Conservation (phyloP, 92 coral and sea anemone species). For the Galaxea fascicularis region DNA sequence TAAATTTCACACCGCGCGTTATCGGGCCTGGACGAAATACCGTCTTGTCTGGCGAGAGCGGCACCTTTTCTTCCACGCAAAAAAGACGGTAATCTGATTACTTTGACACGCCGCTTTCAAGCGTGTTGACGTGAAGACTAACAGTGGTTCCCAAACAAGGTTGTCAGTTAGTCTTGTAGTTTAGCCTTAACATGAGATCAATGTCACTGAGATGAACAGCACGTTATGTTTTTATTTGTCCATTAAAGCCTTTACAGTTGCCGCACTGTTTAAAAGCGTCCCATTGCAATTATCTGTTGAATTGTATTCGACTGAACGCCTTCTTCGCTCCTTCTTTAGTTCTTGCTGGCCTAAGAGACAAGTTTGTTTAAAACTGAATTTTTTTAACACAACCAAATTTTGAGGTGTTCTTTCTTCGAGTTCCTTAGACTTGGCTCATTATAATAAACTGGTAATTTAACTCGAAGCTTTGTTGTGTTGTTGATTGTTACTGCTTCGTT, state of each 20-base stretch:
- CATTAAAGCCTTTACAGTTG: slow-evolving; percentile 6
- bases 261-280: slow-evolving; percentile 16
- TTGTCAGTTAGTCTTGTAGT: slow-evolving; percentile 45
- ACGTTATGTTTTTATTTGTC: slow-evolving; percentile 32
- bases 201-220: slow-evolving; percentile 18
- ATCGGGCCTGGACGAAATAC: not conserved
- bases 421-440: not conserved
- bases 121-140: slow-evolving; percentile 1
- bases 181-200: slow-evolving; percentile 40
- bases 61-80: not conserved
- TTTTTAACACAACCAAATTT: not conserved
- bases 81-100: not conserved
- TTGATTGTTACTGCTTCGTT: not conserved
- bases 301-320: not conserved
- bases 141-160: slow-evolving; percentile 27
- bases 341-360: not conserved
- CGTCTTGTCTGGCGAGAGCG: not conserved
- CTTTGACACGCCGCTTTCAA: not conserved
- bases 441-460: not conserved
- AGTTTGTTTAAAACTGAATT: not conserved
- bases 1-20: not conserved
- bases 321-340: not conserved
- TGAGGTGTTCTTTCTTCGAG: not conserved
- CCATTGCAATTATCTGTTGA: not conserved
- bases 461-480: not conserved